Conservation (phyloP, 1,140 invertebrate species). For the Drusus annulatus region DNA sequence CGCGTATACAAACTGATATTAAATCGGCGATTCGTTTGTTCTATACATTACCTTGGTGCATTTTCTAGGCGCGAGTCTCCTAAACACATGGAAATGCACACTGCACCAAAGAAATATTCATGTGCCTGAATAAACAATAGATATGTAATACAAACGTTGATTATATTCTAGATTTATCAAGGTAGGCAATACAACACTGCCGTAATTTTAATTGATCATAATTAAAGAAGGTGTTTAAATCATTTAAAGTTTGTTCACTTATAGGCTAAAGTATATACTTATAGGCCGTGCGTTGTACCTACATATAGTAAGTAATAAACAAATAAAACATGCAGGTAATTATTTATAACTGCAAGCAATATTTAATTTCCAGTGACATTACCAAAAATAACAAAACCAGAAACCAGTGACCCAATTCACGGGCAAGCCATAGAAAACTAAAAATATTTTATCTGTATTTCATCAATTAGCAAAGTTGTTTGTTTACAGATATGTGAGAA, state of each 20-base stretch:
- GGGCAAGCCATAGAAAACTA: conserved; percentile 21
- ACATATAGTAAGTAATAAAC: too few relatives aligned
- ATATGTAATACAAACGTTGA: too few relatives aligned
- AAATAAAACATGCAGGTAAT: too few relatives aligned
- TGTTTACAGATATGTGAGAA: conserved; percentile 38
- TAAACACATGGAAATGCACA: not conserved
- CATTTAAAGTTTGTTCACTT: too few relatives aligned
- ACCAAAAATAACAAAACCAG: not conserved
- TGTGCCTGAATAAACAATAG: not conserved
- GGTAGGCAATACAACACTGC: too few relatives aligned
- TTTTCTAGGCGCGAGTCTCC: conserved; percentile 3
- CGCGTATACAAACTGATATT: conserved; percentile 22
- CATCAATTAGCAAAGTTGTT: conserved; percentile 29
- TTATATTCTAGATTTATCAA: too few relatives aligned
- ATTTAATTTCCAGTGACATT: too few relatives aligned
- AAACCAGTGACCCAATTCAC: conserved; percentile 11
- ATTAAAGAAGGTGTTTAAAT: too few relatives aligned
- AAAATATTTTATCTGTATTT: conserved; percentile 44
- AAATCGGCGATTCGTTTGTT: conserved; percentile 34
- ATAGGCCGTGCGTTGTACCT: too few relatives aligned
- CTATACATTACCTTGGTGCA: conserved; percentile 24
- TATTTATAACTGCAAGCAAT: too few relatives aligned
- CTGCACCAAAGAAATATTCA: conserved; percentile 26
- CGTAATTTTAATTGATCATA: too few relatives aligned
- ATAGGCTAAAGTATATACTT: too few relatives aligned